Base-by-base conservation (phyloP, 2,797 vertebrate species). In the Coluber constrictor region DNA sequence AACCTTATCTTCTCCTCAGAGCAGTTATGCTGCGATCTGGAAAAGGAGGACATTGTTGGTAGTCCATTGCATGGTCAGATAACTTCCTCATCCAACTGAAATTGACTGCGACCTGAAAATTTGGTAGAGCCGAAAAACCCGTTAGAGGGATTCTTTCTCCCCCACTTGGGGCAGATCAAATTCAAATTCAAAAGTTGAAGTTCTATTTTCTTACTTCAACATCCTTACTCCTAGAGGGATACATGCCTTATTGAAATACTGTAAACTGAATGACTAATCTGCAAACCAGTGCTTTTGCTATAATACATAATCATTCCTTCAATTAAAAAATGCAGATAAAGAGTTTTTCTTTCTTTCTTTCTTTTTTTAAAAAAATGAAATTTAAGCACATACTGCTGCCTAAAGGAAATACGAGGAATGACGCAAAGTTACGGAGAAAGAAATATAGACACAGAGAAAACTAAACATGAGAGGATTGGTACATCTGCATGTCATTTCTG, bases 321-420 rank as follows among this genome's bases (percentile, higher is more conserved):
- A 51, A 43, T 70, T 23, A 7, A 90, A 57, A 37, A 83, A 89
- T 83, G 18, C 87, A 61, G 54, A 57, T 87, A 18, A 83, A 63
- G 32, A 87, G 32, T 1, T 70, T 29, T 10, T 59, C 5, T 54
- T 56, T 32, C 6, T 51, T 16, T 79, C 43, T 43, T 15, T 32
- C 2, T n/a, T 8, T 70, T n/a, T 70, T 70, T 57, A 93, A 87
- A 9, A 51, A 10, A 37, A 59, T 74, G 61, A 88, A 90, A 88
- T 90, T 88, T 88, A 88, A 90, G 55, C 86, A 79, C 37, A 90
- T 23, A 88, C 61, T 93, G 89, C 92, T 93, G 89, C 89, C 92
- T 93, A 88, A 93, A 93, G 89, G 89, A 93, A 54, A 27, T 66
- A 66, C 3, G 15, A 88, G 55, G 89, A 79, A 93, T 90, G 54